A percentile compares a stretch with the other conserved stretches of the same genome.
phyloP scores from a whole-genome alignment of 1,140 invertebrate species.

The Heterodera schachtii region DNA sequence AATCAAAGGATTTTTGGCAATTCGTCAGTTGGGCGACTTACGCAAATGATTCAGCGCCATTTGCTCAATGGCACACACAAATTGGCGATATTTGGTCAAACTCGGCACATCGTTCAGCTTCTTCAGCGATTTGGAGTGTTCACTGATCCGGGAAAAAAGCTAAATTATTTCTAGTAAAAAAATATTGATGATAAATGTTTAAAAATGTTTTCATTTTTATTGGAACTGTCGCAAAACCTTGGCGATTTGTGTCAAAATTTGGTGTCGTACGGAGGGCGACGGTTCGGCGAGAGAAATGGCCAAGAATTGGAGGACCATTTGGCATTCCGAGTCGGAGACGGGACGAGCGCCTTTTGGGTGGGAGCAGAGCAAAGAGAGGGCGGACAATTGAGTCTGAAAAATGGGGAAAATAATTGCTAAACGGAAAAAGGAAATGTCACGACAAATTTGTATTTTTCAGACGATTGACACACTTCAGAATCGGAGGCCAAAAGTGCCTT shows the following conservation, averaged over 20 bases:
- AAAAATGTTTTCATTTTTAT: too few relatives aligned
- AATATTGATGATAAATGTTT: not conserved
- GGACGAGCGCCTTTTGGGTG: slow-evolving; percentile 18
- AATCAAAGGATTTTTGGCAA: too few relatives aligned
- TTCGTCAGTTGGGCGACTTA: not conserved
- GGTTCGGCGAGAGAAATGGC: not conserved
- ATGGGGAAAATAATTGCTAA: too few relatives aligned
- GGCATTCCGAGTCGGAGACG: slow-evolving; percentile 1
- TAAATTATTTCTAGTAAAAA: not conserved
- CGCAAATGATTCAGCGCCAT: slow-evolving; percentile 12
- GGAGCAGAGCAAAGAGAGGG: slow-evolving; percentile 19
- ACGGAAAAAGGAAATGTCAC: too few relatives aligned
- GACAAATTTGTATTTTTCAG: too few relatives aligned
- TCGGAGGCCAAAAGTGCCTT: not conserved
- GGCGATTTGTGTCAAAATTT: slow-evolving; percentile 5
- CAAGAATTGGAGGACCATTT: slow-evolving; percentile 1
- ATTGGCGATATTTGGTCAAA: not conserved
- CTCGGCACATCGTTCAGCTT: not conserved
- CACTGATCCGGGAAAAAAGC: slow-evolving; percentile 20
- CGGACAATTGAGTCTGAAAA: slow-evolving; percentile 13
- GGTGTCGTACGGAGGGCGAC: slow-evolving; percentile 2
- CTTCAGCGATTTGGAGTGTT: slow-evolving; percentile 9
- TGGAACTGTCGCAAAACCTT: not conserved
- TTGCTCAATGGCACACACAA: not conserved
- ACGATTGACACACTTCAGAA: not conserved